A percentile compares a stretch with the other conserved stretches of the same genome.
Evolutionary conservation across 2,113 vertebrate species (phyloP).

Genomic region (Ictidomys tridecemlineatus): DNA sequence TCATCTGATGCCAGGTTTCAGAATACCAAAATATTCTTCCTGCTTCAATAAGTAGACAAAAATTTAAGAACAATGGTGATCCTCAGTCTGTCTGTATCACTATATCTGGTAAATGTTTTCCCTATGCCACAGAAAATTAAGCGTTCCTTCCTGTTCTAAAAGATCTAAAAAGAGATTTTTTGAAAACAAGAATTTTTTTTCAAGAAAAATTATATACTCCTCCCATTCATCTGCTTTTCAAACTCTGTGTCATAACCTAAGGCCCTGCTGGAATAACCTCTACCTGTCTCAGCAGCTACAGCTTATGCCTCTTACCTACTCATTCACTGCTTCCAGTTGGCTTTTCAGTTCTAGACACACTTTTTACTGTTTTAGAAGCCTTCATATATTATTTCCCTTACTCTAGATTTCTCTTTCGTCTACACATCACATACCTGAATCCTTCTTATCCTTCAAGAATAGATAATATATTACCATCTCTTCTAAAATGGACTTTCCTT

Average conservation of each 20-base stretch:
- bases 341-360: neutral
- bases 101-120: slow-evolving; percentile 19
- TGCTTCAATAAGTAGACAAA: neutral
- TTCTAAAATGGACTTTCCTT: slow-evolving; percentile 44
- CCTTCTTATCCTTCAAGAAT: neutral
- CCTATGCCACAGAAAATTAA: neutral
- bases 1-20: neutral
- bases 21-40: slow-evolving; percentile 23
- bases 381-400: neutral
- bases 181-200: neutral
- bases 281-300: neutral
- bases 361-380: neutral
- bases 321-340: neutral
- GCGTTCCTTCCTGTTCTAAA: slow-evolving; percentile 8
- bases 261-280: neutral
- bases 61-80: neutral
- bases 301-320: neutral
- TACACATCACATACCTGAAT: neutral
- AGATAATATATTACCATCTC: neutral
- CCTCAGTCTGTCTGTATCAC: neutral
- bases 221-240: slow-evolving; percentile 39
- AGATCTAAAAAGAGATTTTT: neutral
- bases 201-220: slow-evolving; percentile 40
- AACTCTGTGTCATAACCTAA: neutral
- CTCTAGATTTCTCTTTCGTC: neutral